Conservation (phyloP, 2,888 invertebrate species). For the Cerastoderma edule region DNA sequence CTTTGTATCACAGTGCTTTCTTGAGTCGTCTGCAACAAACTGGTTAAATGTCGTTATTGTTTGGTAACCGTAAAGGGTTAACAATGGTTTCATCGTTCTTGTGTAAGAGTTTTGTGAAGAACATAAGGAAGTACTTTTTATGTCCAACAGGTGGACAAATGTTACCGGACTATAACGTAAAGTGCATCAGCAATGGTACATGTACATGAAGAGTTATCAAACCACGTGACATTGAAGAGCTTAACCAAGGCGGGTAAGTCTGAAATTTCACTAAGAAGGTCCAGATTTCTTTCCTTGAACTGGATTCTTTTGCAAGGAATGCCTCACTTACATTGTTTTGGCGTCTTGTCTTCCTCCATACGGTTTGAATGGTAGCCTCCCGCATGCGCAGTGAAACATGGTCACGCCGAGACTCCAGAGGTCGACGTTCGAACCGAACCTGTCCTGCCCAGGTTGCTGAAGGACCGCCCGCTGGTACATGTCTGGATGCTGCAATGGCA, state of each 20-base stretch:
- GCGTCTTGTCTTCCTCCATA: constrained; percentile 96
- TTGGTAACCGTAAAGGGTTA: too few relatives aligned
- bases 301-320: too few relatives aligned
- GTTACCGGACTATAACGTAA: constrained; percentile 2
- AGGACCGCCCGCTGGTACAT: constrained; percentile 97
- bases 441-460: constrained; percentile 90
- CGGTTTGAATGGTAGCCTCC: constrained; percentile 96
- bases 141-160: constrained; percentile 10
- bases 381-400: constrained; percentile 96
- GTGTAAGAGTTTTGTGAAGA: neutral
- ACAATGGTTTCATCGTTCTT: too few relatives aligned
- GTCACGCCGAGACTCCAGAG: constrained; percentile 98
- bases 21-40: too few relatives aligned
- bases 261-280: too few relatives aligned
- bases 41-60: too few relatives aligned
- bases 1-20: too few relatives aligned
- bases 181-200: neutral
- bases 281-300: too few relatives aligned
- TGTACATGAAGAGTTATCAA: neutral
- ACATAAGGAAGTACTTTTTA: neutral
- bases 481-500: constrained; percentile 94
- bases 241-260: too few relatives aligned
- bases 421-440: constrained; percentile 96
- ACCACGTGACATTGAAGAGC: too few relatives aligned
- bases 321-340: constrained; percentile 94